Evolutionary conservation across 2,888 invertebrate genomes (phyloP), one percentile per base, ranked within the genome.

Genomic region (Ptychoptera contaminata): DNA sequence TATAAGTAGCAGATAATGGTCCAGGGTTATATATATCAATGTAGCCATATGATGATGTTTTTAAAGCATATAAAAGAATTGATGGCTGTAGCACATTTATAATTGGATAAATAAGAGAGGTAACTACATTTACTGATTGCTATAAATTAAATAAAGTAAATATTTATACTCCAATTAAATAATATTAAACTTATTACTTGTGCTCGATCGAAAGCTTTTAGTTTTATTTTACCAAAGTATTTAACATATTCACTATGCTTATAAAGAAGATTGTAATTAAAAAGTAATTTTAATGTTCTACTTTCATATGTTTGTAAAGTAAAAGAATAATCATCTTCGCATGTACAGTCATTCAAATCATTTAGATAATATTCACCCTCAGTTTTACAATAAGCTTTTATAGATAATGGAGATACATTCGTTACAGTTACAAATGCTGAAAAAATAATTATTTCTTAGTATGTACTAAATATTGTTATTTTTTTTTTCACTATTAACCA

Each of bases 21-120:
- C 46, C 44, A 8, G 48, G 43, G 36, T 48, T 48, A 30, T 12
- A 29, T 9, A 48, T 46, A 14, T 12, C 16, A 36, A 46, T 44
- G n/a, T 10, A 42, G 1, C 38, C 10, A n/a, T 23, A 16, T 37
- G 46, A 48, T 30, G 43, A 37, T 32, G 39, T 30, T 11, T 43
- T 35, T 5, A 39, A 23, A 31, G 46, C 12, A 32, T 43, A 37
- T 23, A 35, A 46, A 5, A 15, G 15, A 9, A 35, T 37, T 10
- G 39, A 35, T 5, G 37, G 10, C 36, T 44, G 38, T 15, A 37
- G 34, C 11, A 46, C 16, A 15, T 35, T 23, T 12, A 48, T 29
- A 7, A 29, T 43, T 6, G 48, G 46, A 34, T 36, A 42, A 9
- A 38, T 16, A 4, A 44, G 37, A 12, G 40, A 41, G 2, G 44